Base-by-base conservation (phyloP, 2,113 vertebrate genomes). In the Nyctereutes procyonoides region DNA sequence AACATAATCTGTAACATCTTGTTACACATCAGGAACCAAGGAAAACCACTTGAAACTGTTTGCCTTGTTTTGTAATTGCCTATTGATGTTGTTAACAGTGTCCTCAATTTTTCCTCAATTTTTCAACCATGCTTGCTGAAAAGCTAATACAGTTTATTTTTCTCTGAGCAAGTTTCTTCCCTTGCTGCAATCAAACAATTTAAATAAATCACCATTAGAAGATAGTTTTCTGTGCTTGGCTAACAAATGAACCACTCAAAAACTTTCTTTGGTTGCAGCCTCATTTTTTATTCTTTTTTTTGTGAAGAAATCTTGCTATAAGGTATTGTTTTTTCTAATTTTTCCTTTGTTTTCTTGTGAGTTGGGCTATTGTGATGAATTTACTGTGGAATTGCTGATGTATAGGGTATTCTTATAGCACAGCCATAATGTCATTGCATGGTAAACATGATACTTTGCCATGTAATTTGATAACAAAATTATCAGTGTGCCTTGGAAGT, bases 131-230 rank as follows among this genome's bases (percentile, higher is more conserved):
- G 69, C 28, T 94, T 96, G 48, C 60, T 81, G 32, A 79, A 96
- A 89, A 58, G 26, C 35, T 90, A 53, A 58, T 82, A 77, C 19
- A 83, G 30, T 87, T 97, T 67, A 38, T 89, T 96, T 96, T 93
- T 91, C 87, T 95, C 20, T 90, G 76, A 82, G 60, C 53, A 79
- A 15, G 22, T 71, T 69, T 92, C 53, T 77, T 92, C 28, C 43
- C 4, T 87, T 91, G 20, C 62, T 84, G 43, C 38, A 74, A 0
- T 93, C 81, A 93, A 53, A 76, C 58, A 92, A 17, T 77, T 87
- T 65, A 84, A 94, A 48, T 73, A 63, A 95, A 65, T 93, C 62
- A 92, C 35, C 32, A 43, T 88, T n/a, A 74, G 24, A 69, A 93
- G 81, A 76, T 62, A 48, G 8, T 56, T 82, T 90, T 93, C 28